Evolutionary conservation across 2,888 invertebrate species (phyloP), one percentile per base, ranked within the genome.

Genomic region (Lagria hirta): DNA sequence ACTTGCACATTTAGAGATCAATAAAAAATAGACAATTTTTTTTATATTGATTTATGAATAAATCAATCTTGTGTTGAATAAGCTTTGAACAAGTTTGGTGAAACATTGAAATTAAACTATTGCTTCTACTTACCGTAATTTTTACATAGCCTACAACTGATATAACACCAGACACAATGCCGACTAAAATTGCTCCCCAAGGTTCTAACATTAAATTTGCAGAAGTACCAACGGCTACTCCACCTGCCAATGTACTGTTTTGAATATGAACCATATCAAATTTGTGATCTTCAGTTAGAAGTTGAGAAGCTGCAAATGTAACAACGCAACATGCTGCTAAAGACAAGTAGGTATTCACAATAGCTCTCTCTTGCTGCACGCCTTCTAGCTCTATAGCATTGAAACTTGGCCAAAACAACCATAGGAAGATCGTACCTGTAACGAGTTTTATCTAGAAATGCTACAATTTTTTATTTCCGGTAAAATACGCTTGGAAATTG

Each of bases 391-490:
- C 80, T 0, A 85, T 91, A 2, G 89, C 86, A 75, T 97, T 98
- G 75, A 98, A 98, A 47, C 93, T 93, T 0, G 97, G 97, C 96
- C 96, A 97, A 73, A 89, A 97, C 42, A 96, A 77, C 95, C 95
- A 97, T 27, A 98, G 76, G 71, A 97, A 96, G 37, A 95, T 73
- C 1, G 95, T 91, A 40, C 96, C 92, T 90, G 66, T 6, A 69
- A 67, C n/a, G n/a, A n/a, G n/a, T n/a, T 17, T 7, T 13, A 30
- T 29, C 15, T 35, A 18, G 7, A 33, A 22, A 10, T n/a, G n/a
- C n/a, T n/a, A n/a, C n/a, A n/a, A n/a, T n/a, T n/a, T n/a, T n/a
- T n/a, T n/a, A n/a, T n/a, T n/a, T n/a, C n/a, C n/a, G n/a, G n/a
- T n/a, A n/a, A n/a, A n/a, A n/a, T n/a, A n/a, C n/a, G n/a, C n/a